phyloP scores from a whole-genome alignment of 2,113 vertebrate genomes.

The Rhombomys opimus region DNA sequence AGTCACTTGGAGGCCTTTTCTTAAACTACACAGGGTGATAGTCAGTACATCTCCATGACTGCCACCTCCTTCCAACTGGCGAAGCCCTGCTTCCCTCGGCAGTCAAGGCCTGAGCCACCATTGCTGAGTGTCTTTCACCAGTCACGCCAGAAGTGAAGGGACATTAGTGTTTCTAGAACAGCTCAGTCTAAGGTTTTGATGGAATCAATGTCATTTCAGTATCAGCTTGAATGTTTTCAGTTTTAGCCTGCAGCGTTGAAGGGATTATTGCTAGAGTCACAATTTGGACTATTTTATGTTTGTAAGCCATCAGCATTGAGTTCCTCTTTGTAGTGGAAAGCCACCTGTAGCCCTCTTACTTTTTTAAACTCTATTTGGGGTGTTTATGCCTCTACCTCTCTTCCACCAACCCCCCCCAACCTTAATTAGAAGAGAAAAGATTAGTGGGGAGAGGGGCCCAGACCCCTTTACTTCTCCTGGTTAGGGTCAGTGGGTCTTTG shows the following conservation, averaged over 20 bases:
- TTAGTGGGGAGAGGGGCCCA: too few relatives aligned
- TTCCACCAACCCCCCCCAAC: too few relatives aligned
- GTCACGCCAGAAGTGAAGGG: neutral
- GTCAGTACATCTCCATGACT: neutral
- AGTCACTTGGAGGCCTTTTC: neutral
- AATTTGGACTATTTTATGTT: neutral
- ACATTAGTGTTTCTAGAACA: neutral
- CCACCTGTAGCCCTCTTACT: too few relatives aligned
- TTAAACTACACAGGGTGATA: neutral
- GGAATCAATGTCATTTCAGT: slow-evolving; percentile 37
- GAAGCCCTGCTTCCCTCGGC: neutral
- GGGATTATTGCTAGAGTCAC: neutral
- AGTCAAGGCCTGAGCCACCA: neutral
- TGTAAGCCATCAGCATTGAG: neutral
- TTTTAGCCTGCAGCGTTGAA: neutral
- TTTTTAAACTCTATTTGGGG: too few relatives aligned
- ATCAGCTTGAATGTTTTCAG: neutral
- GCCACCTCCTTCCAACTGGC: neutral
- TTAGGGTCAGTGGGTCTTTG: too few relatives aligned
- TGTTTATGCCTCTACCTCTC: too few relatives aligned
- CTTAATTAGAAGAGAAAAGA: too few relatives aligned
- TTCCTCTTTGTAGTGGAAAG: neutral
- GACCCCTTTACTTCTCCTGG: too few relatives aligned
- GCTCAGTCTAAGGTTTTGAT: neutral
- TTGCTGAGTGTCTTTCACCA: neutral